These are phyloP conservation scores for Daphoenositta chrysoptera DNA, from an alignment of 2,113 vertebrate species.

Conservation along the genomic window DNA sequence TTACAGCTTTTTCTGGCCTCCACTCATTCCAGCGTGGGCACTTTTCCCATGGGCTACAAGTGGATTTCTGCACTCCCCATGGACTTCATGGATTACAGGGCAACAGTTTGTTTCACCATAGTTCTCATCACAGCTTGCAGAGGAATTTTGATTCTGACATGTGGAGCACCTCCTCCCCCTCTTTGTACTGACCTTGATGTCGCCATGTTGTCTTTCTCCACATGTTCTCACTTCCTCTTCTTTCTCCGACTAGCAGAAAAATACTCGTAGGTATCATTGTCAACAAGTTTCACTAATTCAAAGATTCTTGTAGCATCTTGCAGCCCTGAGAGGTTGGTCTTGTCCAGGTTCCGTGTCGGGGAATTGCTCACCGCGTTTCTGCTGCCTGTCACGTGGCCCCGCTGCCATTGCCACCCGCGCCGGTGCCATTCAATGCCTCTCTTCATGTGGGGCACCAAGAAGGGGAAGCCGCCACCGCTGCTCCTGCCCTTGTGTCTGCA, in stretches of 20 bases:
- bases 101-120: background rate
- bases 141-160: background rate
- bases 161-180: background rate
- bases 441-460: fast-evolving
- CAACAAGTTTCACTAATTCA: background rate
- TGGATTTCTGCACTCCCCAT: background rate
- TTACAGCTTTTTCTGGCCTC: background rate
- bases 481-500: background rate
- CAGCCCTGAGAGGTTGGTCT: background rate
- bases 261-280: background rate
- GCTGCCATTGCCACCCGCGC: fast-evolving
- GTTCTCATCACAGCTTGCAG: background rate
- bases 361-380: background rate
- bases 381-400: background rate
- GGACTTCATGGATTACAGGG: background rate
- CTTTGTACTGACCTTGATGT: background rate
- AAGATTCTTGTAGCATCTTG: background rate
- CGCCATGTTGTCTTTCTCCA: background rate
- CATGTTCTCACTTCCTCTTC: background rate
- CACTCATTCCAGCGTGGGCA: background rate
- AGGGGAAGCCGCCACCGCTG: background rate
- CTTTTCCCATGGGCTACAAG: background rate
- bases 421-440: background rate
- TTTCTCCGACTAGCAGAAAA: background rate
- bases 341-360: background rate